Base-by-base conservation (phyloP, 1,140 invertebrate genomes). In the Drosophila pseudoobscura region DNA sequence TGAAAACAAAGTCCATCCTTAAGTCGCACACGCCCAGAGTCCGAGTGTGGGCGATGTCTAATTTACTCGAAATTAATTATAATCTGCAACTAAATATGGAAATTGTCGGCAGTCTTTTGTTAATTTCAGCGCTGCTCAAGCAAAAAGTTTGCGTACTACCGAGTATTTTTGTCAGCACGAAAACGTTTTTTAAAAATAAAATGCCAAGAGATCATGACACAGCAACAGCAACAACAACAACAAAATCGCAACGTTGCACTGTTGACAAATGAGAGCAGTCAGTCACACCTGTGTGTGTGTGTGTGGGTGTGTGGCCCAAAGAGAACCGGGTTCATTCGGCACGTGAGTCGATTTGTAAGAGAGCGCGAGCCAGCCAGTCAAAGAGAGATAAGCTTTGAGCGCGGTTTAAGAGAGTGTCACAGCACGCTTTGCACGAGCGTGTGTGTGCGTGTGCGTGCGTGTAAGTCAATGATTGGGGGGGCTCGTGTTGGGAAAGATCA, bases 201-300 rank as follows among this genome's bases (percentile, higher is more conserved):
- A 60, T 35, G 44, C 44, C 56, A 57, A 60, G 71, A 78, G 61
- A 59, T 60, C 43, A 60, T 69, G 57, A 61, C 57, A 35, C 53
- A 68, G 50, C 24, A 26, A 54, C 35, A 51, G 1, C 17, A 17
- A 49, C 15, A 47, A 58, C n/a, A 39, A 35, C 13, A 56, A 15
- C 15, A 54, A 87, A 87, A 61, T 78, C 82, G 82, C 82, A 87
- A 87, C 82, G 82, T 87, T 87, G 82, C 82, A 87, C 62, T 78
- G 74, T 78, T 71, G 74, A 78, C 75, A 65, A 74, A 29, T 50
- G 65, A 72, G 76, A 35, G 31, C 31, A 35, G 31, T 35, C 62
- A 15, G 26, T 11, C 62, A 47, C 53, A 58, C 73, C 61, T 56
- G 57, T 61, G 51, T 58, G 17, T 39, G 53, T 63, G 56, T 4